Conservation (phyloP, 2,113 vertebrate genomes). For the Albula glossodonta region DNA sequence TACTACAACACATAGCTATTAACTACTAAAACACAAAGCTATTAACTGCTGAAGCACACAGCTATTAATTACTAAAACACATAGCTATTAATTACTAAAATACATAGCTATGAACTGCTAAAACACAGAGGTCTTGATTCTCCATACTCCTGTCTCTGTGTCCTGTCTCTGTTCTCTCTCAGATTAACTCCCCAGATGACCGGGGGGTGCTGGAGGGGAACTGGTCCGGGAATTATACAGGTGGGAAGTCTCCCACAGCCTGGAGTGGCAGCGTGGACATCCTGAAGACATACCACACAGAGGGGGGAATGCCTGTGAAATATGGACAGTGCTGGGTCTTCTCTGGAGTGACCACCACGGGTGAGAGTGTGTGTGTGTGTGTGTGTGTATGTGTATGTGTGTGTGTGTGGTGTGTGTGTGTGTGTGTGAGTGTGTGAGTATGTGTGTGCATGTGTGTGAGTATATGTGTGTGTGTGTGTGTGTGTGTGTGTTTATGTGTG, state of each 20-base stretch:
- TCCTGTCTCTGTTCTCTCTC: constrained; percentile 20
- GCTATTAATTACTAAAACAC: too few relatives aligned
- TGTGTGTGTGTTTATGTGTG: too few relatives aligned
- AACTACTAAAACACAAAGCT: too few relatives aligned
- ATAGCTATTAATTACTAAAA: too few relatives aligned
- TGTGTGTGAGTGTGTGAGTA: background rate
- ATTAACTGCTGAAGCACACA: too few relatives aligned
- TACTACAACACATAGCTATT: too few relatives aligned
- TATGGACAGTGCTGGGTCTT: constrained; percentile 96
- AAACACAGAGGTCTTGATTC: too few relatives aligned
- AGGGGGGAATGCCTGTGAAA: constrained; percentile 70
- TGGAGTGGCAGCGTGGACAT: constrained; percentile 93
- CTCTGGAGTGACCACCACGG: constrained; percentile 85
- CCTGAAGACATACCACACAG: constrained; percentile 75
- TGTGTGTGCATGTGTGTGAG: background rate
- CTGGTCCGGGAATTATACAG: constrained; percentile 82
- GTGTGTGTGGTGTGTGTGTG: constrained; percentile 1
- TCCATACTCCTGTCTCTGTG: background rate
- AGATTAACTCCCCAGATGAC: constrained; percentile 91
- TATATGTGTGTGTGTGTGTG: background rate
- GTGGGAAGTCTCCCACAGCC: constrained; percentile 78
- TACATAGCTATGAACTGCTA: too few relatives aligned
- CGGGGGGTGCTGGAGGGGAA: constrained; percentile 85
- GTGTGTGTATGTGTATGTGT: constrained; percentile 23
- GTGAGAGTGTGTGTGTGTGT: constrained; percentile 55